Base-by-base conservation (phyloP, 2,888 invertebrate species). In the Drosophila gaucha region DNA sequence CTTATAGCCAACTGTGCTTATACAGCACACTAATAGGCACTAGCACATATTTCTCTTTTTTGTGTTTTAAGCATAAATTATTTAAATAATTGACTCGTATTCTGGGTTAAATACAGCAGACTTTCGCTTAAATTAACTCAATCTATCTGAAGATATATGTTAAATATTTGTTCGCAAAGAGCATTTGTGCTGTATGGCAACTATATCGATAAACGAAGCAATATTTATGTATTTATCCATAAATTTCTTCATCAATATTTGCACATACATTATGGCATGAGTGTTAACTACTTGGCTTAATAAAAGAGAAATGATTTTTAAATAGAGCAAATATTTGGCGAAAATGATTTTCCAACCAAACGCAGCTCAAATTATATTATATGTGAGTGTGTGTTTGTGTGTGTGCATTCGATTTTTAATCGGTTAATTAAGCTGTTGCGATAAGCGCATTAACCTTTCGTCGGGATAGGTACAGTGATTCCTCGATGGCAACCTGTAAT, bases 401-500 rank as follows among this genome's bases (percentile, higher is more conserved):
- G 44, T 52, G 6, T 18, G 49, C 14, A 41, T 12, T 44, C 28
- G 33, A 41, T 41, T 49, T 62, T 55, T 58, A 72, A 75, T 75
- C 35, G 71, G 46, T 72, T 65, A 65, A 73, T 73, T 56, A 72
- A 72, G 76, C 73, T 41, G 49, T 56, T 52, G 58, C 44, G 72
- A 52, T 73, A 65, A 72, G 72, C 76, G 58, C 66, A 76, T 75
- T 71, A 75, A 65, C 55, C 76, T 65, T 41, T 58, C 55, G 72
- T 35, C 36, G 54, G 38, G 31, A 16, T 30, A 20, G 30, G 30
- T 14, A 8, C 39, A 54, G 31, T 51, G 65, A 64, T 50, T 24
- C 33, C 18, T 46, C 41, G n/a, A 14, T 44, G 49, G 60, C 56
- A 55, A 59, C 67, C 59, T 73, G 73, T 66, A 54, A 72, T 72